Percentiles rank a stretch among this genome's conserved stretches.
phyloP scores from a whole-genome alignment of 1,140 invertebrate species.

The Branchinecta lynchi region DNA sequence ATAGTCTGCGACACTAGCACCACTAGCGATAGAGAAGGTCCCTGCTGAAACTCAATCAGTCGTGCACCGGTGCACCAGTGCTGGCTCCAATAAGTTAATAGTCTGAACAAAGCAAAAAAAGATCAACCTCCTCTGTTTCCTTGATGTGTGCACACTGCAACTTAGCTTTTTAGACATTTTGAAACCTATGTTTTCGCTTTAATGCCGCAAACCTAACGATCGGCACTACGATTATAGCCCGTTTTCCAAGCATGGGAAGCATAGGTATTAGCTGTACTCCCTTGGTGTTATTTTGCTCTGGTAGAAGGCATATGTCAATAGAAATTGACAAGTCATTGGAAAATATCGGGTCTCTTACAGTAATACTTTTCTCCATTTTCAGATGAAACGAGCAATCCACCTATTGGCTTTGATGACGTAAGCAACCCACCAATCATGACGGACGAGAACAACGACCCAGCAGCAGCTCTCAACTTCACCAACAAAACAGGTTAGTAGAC shows the following conservation, averaged over 20 bases:
- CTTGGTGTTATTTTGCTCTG: too few species aligned
- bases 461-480: neutral
- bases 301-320: neutral
- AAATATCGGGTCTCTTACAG: neutral
- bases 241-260: neutral
- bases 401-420: neutral
- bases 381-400: neutral
- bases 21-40: too few species aligned
- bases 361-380: neutral
- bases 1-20: too few species aligned
- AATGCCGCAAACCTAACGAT: neutral
- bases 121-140: too few species aligned
- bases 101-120: too few species aligned
- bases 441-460: neutral
- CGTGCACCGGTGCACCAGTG: too few species aligned
- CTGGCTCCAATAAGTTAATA: too few species aligned
- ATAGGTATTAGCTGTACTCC: neutral
- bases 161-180: too few species aligned
- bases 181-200: too few species aligned
- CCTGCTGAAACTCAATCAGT: too few species aligned
- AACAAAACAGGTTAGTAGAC: too few species aligned
- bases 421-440: neutral
- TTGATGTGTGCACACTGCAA: too few species aligned
- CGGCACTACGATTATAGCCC: neutral
- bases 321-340: neutral